Evolutionary conservation across 2,113 vertebrate species (phyloP).

Genomic region (Siniperca knerii): DNA sequence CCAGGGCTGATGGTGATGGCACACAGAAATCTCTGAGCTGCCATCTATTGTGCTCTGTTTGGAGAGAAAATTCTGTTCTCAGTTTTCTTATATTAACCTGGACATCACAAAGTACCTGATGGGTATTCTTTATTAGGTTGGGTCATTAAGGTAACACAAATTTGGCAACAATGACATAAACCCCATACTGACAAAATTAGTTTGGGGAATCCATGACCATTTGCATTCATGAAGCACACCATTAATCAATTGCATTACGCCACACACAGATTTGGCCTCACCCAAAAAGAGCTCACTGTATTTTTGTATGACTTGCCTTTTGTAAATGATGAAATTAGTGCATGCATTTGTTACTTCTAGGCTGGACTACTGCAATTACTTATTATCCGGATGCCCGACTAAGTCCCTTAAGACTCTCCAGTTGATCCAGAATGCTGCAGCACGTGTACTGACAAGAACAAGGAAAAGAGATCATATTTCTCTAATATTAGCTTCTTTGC

Average conservation of each 20-base stretch:
- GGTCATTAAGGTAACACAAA: not conserved
- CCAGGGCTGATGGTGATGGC: slow-evolving; percentile 4
- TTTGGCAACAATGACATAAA: not conserved
- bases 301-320: not conserved
- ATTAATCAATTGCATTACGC: not conserved
- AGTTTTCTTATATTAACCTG: slow-evolving; percentile 18
- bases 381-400: too few relatives aligned
- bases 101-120: not conserved
- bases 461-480: too few relatives aligned
- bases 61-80: slow-evolving; percentile 1
- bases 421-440: too few relatives aligned
- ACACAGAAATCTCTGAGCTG: slow-evolving; percentile 17
- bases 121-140: not conserved
- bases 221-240: not conserved
- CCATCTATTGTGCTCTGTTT: slow-evolving; percentile 12
- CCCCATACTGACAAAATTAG: not conserved
- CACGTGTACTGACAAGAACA: too few relatives aligned
- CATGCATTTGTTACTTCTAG: too few relatives aligned
- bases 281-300: not conserved
- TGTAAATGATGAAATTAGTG: too few relatives aligned
- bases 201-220: not conserved
- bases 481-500: too few relatives aligned
- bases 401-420: too few relatives aligned
- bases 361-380: too few relatives aligned
- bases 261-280: too few relatives aligned